Base-by-base conservation (phyloP, 2,888 invertebrate species). In the Fabriciana adippe region DNA sequence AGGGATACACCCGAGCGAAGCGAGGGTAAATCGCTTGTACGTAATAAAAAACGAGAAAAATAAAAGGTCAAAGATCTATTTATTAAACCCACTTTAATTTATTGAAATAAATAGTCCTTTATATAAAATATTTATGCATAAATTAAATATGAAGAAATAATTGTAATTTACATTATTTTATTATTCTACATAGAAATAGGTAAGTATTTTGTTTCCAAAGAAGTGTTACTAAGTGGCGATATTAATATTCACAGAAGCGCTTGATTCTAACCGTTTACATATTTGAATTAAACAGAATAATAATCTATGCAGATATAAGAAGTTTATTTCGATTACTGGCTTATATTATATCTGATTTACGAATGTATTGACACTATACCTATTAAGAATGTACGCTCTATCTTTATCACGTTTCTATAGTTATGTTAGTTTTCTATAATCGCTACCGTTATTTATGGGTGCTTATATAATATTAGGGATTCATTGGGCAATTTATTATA, bases 211-310 rank as follows among this genome's bases (percentile, higher is more conserved):
- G n/a, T 31, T 55, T 35, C 35, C n/a, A 55, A 41, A 41, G 31
- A 47, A 21, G 8, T 13, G 48, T 31, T 35, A 35, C 26, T 26
- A 48, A 59, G 26, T 6, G 26, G 26, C 26, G n/a, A 61, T 50
- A 50, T 61, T 61, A 61, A 61, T 21, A 51, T 51, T 51, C 50
- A 61, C 61, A 61, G 61, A 16, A 51, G 51, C 61, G 31, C 14
- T 16, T 51, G 35, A 26, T 26, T n/a, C 47, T 59, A 50, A 51
- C 35, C 18, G 61, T 61, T 61, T 51, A 51, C 41, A 61, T 61
- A 61, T 51, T 61, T 35, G 35, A 51, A 51, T 61, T 51, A 61
- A 51, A 51, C 51, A 35, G 48, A 57, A 57, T 60, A 50, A 50
- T 60, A 35, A 41, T 41, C 31, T 60, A 26, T 31, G 26, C 16